Evolutionary conservation across 2,888 invertebrate genomes (phyloP).

Genomic region (Patella depressa): DNA sequence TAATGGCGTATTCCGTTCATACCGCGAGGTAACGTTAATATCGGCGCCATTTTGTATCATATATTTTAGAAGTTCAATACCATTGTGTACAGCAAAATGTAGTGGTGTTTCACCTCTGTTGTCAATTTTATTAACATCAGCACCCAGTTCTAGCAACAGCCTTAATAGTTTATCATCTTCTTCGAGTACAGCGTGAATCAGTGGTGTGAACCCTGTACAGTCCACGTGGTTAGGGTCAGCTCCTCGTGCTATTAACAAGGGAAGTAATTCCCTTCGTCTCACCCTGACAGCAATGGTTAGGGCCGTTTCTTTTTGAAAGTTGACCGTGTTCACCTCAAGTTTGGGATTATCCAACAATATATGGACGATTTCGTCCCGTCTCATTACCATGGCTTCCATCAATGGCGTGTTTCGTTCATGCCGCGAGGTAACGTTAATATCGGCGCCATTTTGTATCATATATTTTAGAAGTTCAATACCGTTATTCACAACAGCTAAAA

Average conservation of each 20-base stretch:
- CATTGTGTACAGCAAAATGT: constrained; percentile 49
- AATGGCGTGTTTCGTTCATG: constrained; percentile 40
- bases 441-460: constrained; percentile 23
- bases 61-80: constrained; percentile 46
- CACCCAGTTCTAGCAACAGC: constrained; percentile 47
- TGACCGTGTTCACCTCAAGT: constrained; percentile 42
- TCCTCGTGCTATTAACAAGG: constrained; percentile 52
- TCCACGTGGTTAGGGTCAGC: constrained; percentile 49
- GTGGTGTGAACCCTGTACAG: constrained; percentile 39
- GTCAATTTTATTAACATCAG: constrained; percentile 50
- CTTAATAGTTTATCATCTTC: constrained; percentile 43
- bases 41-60: constrained; percentile 23
- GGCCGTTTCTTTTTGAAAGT: constrained; percentile 43
- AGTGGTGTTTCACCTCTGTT: constrained; percentile 51
- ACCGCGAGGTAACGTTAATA: constrained; percentile 30
- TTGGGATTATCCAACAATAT: constrained; percentile 35
- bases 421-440: constrained; percentile 29
- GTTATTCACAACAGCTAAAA: constrained; percentile 42
- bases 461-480: constrained; percentile 38
- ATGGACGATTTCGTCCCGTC: constrained; percentile 42
- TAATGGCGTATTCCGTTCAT: constrained; percentile 39
- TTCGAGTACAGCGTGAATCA: constrained; percentile 49
- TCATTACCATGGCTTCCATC: constrained; percentile 42
- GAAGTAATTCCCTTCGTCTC: constrained; percentile 40
- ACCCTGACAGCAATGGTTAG: constrained; percentile 44